Evolutionary conservation across 2,113 vertebrate genomes (phyloP).

Genomic region (Amia ocellicauda): DNA sequence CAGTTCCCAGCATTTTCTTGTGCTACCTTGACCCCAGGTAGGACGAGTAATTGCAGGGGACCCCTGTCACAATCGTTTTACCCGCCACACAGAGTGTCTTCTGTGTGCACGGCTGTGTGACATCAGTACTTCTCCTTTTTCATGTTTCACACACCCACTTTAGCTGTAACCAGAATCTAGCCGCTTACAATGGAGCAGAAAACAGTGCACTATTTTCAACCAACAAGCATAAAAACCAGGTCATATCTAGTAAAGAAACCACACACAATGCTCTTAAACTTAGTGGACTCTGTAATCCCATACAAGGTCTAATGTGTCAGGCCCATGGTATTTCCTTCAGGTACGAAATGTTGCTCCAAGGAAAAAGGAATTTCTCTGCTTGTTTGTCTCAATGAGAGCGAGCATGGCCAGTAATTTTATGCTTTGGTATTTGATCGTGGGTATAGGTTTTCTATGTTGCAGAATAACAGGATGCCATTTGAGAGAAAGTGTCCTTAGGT

Average conservation of each 20-base stretch:
- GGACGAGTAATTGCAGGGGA: conserved; percentile 43
- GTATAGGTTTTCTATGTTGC: no score
- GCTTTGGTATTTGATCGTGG: no score
- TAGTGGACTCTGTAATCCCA: not conserved
- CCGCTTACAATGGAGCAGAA: conserved; percentile 48
- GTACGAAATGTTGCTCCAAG: no score
- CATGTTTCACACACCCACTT: conserved; percentile 48
- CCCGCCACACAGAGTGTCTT: conserved; percentile 57
- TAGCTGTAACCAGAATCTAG: conserved; percentile 54
- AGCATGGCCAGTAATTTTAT: no score
- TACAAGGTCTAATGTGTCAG: no score
- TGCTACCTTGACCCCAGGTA: conserved; percentile 44
- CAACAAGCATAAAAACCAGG: conserved; percentile 18
- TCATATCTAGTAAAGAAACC: conserved; percentile 27
- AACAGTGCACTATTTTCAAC: conserved; percentile 44
- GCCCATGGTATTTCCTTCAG: no score
- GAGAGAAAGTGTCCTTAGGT: no score
- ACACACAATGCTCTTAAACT: conserved; percentile 26
- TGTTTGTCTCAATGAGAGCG: no score
- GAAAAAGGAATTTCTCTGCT: no score
- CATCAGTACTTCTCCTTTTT: conserved; percentile 46
- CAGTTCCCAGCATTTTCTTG: conserved; percentile 62
- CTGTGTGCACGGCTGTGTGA: conserved; percentile 52
- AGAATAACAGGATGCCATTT: no score
- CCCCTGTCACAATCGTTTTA: conserved; percentile 52